phyloP scores from a whole-genome alignment of 2,797 vertebrate genomes.

The Cryptoblepharus egeriae region DNA sequence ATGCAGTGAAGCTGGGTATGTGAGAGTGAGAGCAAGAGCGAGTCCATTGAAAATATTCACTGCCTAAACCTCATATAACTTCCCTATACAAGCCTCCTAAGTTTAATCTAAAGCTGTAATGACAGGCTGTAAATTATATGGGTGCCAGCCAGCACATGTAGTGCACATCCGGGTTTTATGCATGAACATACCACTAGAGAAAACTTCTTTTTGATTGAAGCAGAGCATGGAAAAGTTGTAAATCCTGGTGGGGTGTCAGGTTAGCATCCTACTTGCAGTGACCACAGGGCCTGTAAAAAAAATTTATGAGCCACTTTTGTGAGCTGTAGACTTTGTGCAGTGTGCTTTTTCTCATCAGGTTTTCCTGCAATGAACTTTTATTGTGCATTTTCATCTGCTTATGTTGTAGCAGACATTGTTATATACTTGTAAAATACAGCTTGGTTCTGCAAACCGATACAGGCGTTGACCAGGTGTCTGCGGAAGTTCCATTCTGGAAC shows the following conservation, averaged over 20 bases:
- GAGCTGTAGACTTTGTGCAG: conserved; percentile 2
- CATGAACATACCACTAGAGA: not conserved
- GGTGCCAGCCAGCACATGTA: not conserved
- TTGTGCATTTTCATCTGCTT: not conserved
- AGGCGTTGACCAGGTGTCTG: too few species aligned
- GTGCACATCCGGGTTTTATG: not conserved
- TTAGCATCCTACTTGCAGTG: not conserved
- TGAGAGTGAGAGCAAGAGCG: not conserved
- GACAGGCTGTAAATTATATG: conserved; percentile 7
- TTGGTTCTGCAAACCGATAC: not conserved
- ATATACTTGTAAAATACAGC: not conserved
- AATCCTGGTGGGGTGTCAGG: not conserved
- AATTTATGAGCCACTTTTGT: not conserved
- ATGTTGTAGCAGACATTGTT: not conserved
- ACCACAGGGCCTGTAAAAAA: conserved; percentile 2
- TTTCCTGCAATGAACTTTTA: not conserved
- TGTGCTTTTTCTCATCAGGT: not conserved
- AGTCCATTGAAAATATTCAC: not conserved
- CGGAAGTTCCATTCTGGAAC: too few species aligned
- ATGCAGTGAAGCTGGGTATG: not conserved
- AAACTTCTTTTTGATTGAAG: not conserved
- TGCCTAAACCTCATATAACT: not conserved
- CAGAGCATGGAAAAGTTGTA: conserved; percentile 5
- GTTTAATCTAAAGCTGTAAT: not conserved
- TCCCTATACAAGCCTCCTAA: not conserved